A percentile compares a stretch with the other conserved stretches of the same genome.
Evolutionary conservation across 2,113 vertebrate species (phyloP).

Genomic region (Bostrychus sinensis): DNA sequence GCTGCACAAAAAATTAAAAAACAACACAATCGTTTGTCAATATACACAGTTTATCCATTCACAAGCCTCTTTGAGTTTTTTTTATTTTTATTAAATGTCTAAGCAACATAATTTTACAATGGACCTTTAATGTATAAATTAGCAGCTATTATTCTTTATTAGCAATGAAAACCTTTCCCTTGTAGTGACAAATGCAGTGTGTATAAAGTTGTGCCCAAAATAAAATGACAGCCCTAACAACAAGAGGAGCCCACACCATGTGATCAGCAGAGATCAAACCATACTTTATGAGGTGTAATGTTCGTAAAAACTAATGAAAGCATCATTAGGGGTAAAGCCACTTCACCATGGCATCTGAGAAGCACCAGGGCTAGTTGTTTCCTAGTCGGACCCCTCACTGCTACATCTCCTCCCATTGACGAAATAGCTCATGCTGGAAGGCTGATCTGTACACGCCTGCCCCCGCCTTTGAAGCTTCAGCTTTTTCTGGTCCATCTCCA

Average conservation of each 20-base stretch:
- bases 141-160: background rate
- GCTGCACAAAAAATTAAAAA: too few relatives aligned
- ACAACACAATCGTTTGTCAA: too few relatives aligned
- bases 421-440: conserved; percentile 34
- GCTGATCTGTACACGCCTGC: conserved; percentile 33
- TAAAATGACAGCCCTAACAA: background rate
- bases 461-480: conserved; percentile 40
- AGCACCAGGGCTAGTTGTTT: conserved; percentile 6
- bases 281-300: conserved; percentile 48
- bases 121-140: background rate
- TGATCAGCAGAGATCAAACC: conserved; percentile 44
- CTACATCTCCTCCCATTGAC: conserved; percentile 8
- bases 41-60: too few relatives aligned
- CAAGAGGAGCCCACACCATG: conserved; percentile 25
- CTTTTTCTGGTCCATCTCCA: conserved; percentile 16
- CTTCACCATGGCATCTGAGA: conserved; percentile 32
- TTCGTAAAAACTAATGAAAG: conserved; percentile 50
- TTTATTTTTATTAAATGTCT: too few relatives aligned
- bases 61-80: too few relatives aligned
- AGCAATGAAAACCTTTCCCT: background rate
- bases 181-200: background rate
- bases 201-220: background rate
- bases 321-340: conserved; percentile 28
- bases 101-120: too few relatives aligned
- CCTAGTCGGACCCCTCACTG: conserved; percentile 1